A percentile compares a stretch with the other conserved stretches of the same genome.
Evolutionary conservation across 2,797 vertebrate species (phyloP).

Genomic region (Phataginus tetradactyla): DNA sequence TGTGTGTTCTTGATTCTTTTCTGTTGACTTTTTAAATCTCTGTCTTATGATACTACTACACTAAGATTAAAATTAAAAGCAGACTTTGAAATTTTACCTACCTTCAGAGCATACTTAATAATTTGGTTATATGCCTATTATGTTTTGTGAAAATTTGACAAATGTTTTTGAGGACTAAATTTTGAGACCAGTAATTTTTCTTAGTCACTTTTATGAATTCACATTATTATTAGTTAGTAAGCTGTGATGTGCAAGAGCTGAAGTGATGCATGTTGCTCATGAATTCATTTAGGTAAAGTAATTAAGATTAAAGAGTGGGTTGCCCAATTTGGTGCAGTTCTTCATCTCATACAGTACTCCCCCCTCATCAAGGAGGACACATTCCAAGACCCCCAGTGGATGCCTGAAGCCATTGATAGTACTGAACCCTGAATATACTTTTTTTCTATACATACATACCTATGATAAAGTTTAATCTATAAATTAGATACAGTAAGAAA

Average conservation of each 20-base stretch:
- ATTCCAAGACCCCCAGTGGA: background rate
- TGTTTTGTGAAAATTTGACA: constrained; percentile 41
- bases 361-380: background rate
- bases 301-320: background rate
- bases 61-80: constrained; percentile 48
- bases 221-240: background rate
- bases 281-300: background rate
- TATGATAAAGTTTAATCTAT: background rate
- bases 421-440: background rate
- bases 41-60: background rate
- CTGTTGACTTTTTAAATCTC: background rate
- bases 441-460: background rate
- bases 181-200: constrained; percentile 55
- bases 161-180: constrained; percentile 42
- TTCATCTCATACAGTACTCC: background rate
- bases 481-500: background rate
- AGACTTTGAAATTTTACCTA: background rate
- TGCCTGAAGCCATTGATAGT: background rate
- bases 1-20: constrained; percentile 35
- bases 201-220: constrained; percentile 32
- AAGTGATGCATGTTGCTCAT: background rate
- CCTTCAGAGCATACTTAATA: background rate
- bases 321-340: background rate
- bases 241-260: background rate
- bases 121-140: background rate